Base-by-base conservation (phyloP, 2,797 vertebrate species). In the Myripristis murdjan region DNA sequence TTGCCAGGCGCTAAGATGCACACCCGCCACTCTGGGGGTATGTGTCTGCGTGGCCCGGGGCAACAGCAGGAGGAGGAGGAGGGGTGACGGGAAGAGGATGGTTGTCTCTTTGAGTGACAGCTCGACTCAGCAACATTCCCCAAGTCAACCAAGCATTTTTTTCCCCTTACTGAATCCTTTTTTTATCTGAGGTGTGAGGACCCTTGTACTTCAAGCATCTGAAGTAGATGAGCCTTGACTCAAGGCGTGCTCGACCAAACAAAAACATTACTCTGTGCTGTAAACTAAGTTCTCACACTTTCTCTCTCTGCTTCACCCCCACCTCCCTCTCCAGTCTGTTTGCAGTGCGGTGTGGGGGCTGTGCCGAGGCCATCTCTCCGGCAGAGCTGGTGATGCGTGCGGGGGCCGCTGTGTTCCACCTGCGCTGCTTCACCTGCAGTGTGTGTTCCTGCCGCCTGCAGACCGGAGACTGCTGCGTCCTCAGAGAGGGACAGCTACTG, bases 1-100 rank as follows among this genome's bases (percentile, higher is more conserved):
- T 98, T 98, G 97, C 97, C 96, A 97, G 96, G 98, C 94, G 96
- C 96, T 97, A 95, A 97, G 96, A 92, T 84, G 93, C 96, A 95
- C 96, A 95, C 96, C 96, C 95, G 93, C 93, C 93, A 73, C 78
- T 92, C 92, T 93, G 59, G 87, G 90, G 84, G 90, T 94, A 92
- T 94, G 93, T 79, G 91, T 91, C 86, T 93, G 91, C 88, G 84
- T 80, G 86, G 83, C n/a, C 75, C 62, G 24, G 74, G 54, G 51
- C 81, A 90, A 79, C 20, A 75, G 54, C 70, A 65, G 64, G 68
- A 69, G 26, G 64, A 1, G 63, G 73, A 62, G 64, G 76, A 72
- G 89, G 93, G 88, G 91, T 83, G 18, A 84, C 15, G 51, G 53
- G 59, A 35, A 53, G 48, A 26, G 24, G 71, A 76, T 77, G 88